Evolutionary conservation across 2,888 invertebrate species (phyloP).

Genomic region (Cenopis cana): DNA sequence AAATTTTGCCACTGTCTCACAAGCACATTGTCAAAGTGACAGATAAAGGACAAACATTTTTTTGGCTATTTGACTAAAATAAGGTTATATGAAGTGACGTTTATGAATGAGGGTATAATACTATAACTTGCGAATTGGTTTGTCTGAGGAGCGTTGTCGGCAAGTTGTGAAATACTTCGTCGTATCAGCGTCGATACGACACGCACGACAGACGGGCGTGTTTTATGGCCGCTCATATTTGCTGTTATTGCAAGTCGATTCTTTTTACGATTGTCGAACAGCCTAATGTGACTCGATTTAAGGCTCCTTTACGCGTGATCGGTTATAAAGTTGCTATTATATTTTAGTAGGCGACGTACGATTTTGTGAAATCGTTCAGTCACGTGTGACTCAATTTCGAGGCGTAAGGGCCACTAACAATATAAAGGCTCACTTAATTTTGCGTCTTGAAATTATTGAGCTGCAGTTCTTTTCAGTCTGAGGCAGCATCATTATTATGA

Average conservation of each 20-base stretch:
- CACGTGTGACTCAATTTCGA: neutral
- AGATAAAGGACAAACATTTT: no score
- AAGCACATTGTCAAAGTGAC: no score
- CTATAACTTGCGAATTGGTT: no score
- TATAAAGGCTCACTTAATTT: neutral
- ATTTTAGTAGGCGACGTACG: neutral
- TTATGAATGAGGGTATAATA: no score
- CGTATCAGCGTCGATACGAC: neutral
- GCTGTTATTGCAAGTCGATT: constrained; percentile 17
- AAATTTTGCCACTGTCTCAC: no score
- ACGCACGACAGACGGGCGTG: neutral
- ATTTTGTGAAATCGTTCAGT: neutral
- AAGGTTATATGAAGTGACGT: no score
- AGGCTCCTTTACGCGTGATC: constrained; percentile 4
- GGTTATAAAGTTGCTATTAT: constrained; percentile 5
- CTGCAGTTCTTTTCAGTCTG: neutral
- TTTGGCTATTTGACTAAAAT: no score
- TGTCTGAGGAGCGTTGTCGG: neutral
- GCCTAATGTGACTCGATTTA: constrained; percentile 18
- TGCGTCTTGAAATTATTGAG: neutral
- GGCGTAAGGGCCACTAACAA: no score
- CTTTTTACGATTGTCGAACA: constrained; percentile 21
- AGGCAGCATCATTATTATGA: neutral
- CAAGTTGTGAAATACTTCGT: neutral
- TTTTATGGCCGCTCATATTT: constrained; percentile 20